Evolutionary conservation across 2,113 vertebrate species (phyloP).

Genomic region (Tragelaphus imberbis): DNA sequence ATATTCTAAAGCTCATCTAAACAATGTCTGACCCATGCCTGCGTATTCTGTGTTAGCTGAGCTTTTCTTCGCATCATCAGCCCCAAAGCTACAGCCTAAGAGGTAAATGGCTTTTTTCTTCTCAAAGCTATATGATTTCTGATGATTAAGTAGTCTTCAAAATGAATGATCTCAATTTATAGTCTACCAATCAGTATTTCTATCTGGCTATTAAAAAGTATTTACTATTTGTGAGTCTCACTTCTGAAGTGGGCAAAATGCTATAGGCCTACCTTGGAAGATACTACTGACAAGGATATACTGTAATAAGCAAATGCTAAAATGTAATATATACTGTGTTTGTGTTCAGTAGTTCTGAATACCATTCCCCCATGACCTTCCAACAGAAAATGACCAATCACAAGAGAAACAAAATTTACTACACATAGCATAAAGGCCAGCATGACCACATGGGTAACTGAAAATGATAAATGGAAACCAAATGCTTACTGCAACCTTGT

Average conservation of each 20-base stretch:
- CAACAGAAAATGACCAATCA: conserved; percentile 4
- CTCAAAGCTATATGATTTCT: background rate
- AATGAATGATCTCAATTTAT: background rate
- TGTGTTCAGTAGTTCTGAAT: background rate
- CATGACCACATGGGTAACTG: background rate
- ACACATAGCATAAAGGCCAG: background rate
- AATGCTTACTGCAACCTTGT: background rate
- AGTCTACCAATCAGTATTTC: background rate
- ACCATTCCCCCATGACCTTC: background rate
- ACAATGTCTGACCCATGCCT: background rate
- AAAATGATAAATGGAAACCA: background rate
- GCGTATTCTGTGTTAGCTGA: background rate
- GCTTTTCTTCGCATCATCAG: background rate
- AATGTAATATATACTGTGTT: background rate
- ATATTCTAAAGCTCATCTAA: conserved; percentile 20
- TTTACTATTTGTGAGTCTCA: background rate
- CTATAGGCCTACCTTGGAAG: background rate
- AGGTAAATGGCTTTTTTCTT: background rate
- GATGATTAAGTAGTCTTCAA: conserved; percentile 1
- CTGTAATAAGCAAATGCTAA: background rate
- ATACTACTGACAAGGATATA: background rate
- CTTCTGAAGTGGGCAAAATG: background rate
- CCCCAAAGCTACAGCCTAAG: background rate
- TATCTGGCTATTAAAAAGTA: background rate
- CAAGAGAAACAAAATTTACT: background rate